Evolutionary conservation across 1,140 invertebrate genomes (phyloP), one percentile per base, ranked within the genome.

Genomic region (Chironomus striatipennis): DNA sequence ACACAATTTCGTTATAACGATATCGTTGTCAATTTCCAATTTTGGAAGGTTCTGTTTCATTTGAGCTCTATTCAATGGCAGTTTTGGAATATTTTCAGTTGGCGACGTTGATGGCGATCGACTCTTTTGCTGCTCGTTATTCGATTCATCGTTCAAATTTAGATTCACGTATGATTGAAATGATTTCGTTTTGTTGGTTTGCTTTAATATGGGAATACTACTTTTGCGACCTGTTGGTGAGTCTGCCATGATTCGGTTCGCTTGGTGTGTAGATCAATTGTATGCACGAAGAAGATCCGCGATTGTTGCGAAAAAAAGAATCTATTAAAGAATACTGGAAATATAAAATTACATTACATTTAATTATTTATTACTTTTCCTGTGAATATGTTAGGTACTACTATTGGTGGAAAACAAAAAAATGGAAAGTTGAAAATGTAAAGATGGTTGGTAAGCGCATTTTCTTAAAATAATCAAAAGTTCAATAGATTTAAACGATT

Each of bases 11-110:
- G 65, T 70, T 20, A 70, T 70, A 21, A 70, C 18, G 20, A 70
- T 70, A 21, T 70, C 65, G 65, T 70, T 70, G 65, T 70, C 65
- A 21, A 70, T 70, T 21, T 70, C 65, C 65, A 70, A 70, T 70
- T 70, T 70, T 7, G 65, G 65, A n/a, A 57, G 5, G 47, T n/a
- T 57, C 47, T 57, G 47, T n/a, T 57, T 34, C 24, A 34, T 57
- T 57, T 57, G 47, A 20, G 65, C 65, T 10, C 9, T 10, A n/a
- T 70, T 70, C 65, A 70, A 20, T 70, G 65, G 18, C 20, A 10
- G 20, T 18, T 15, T 21, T 21, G 24, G 24, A 34, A 21, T 6
- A 18, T 18, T 18, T 70, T 70, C 20, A 9, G 65, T 70, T 70
- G 65, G 65, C 17, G 65, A 70, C 18, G 20, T 70, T 70, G 65